Conservation (phyloP, 1,140 invertebrate species). For the Temnothorax curvispinosus region DNA sequence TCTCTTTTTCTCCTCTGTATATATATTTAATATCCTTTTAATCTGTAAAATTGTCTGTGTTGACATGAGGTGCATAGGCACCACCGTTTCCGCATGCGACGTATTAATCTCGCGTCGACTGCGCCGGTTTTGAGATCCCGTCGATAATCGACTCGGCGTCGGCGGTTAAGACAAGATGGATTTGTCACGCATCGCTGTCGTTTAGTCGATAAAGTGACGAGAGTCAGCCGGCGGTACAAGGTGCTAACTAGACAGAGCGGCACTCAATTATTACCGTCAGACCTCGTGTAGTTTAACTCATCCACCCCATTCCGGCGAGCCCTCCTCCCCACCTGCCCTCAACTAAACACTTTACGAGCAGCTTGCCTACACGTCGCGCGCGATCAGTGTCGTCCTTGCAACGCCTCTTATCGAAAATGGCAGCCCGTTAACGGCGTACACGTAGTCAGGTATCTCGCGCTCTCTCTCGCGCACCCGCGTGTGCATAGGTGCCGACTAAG, state of each 20-base stretch:
- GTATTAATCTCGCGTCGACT: constrained; percentile 35
- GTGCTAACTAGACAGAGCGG: constrained; percentile 85
- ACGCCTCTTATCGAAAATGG: constrained; percentile 84
- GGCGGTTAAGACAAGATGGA: constrained; percentile 81
- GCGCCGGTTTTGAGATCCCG: constrained; percentile 56
- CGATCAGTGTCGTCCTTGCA: constrained; percentile 84
- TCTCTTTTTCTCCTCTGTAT: background rate
- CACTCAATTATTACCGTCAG: constrained; percentile 86
- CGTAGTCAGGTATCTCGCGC: constrained; percentile 55
- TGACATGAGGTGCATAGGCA: background rate
- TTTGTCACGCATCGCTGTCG: constrained; percentile 84
- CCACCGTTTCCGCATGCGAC: constrained; percentile 5
- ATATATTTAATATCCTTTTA: background rate
- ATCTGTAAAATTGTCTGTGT: background rate
- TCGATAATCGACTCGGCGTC: constrained; percentile 75
- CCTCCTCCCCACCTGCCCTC: constrained; percentile 77
- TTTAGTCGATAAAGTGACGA: constrained; percentile 83
- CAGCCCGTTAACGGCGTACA: constrained; percentile 82
- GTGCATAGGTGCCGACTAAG: constrained; percentile 25
- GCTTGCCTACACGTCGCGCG: constrained; percentile 83
- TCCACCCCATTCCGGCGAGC: constrained; percentile 73
- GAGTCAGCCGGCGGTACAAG: constrained; percentile 75
- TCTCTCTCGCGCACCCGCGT: constrained; percentile 24
- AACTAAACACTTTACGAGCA: constrained; percentile 86
- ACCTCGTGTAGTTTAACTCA: constrained; percentile 84